A percentile compares a stretch with the other conserved stretches of the same genome.
These are phyloP conservation scores for Cyclina sinensis DNA, from an alignment of 1,140 invertebrate genomes.

Conservation along the genomic window DNA sequence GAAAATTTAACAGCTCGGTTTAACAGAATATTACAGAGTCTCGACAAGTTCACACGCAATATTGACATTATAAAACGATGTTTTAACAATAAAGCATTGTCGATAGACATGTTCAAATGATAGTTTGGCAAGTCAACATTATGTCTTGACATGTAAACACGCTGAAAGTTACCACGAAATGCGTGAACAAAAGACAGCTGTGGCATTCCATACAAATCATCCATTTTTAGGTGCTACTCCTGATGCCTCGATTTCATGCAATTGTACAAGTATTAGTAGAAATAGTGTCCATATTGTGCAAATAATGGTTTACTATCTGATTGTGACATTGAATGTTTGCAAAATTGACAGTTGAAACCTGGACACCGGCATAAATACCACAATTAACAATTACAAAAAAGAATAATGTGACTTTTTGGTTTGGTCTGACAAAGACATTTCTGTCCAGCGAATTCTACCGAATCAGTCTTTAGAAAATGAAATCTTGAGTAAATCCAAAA, in stretches of 20 bases:
- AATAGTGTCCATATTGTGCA: slow-evolving; percentile 55
- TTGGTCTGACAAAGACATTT: slow-evolving; percentile 54
- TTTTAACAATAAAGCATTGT: too few relatives aligned
- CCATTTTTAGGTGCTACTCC: slow-evolving; percentile 60
- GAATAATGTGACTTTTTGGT: slow-evolving; percentile 70
- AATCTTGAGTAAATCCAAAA: background rate
- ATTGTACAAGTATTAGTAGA: slow-evolving; percentile 38
- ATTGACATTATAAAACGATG: too few relatives aligned
- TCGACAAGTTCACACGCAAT: too few relatives aligned
- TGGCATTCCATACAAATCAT: slow-evolving; percentile 19
- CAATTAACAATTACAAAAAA: slow-evolving; percentile 56
- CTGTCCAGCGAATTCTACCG: background rate
- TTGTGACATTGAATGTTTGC: background rate
- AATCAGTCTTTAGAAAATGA: background rate
- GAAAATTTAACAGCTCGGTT: too few relatives aligned
- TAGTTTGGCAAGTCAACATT: too few relatives aligned
- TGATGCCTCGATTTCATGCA: slow-evolving; percentile 54
- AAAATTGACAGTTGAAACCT: background rate
- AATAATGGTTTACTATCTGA: background rate
- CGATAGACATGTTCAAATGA: too few relatives aligned
- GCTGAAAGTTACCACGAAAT: too few relatives aligned
- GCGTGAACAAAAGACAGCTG: too few relatives aligned
- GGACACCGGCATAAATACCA: slow-evolving; percentile 50
- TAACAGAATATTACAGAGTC: too few relatives aligned
- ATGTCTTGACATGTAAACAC: too few relatives aligned